Conservation (phyloP, 2,888 invertebrate species). For the Heliconius erato region DNA sequence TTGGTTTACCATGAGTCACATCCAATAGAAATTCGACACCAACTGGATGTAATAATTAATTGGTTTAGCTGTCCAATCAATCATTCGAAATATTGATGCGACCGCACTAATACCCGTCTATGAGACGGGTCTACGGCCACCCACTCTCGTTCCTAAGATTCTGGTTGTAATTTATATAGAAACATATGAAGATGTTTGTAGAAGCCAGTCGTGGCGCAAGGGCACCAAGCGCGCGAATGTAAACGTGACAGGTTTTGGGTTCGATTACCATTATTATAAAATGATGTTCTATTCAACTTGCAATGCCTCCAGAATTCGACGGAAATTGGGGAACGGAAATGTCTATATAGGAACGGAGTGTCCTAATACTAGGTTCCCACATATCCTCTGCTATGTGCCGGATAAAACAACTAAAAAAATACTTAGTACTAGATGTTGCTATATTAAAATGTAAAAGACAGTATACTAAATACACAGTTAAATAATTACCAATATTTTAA, state of each 20-base stretch:
- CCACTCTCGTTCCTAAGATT: constrained; percentile 14
- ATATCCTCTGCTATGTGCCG: too few relatives aligned
- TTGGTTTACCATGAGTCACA: constrained; percentile 36
- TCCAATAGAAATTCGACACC: constrained; percentile 43
- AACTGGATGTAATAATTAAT: constrained; percentile 48
- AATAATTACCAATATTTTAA: not conserved
- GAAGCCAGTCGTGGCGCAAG: too few relatives aligned
- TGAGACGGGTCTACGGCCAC: constrained; percentile 22
- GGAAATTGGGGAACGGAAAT: too few relatives aligned
- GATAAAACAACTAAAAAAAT: too few relatives aligned
- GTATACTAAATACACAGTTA: too few relatives aligned
- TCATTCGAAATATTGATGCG: constrained; percentile 59
- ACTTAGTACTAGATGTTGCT: not conserved
- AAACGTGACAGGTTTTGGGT: too few relatives aligned
- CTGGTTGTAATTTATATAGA: not conserved
- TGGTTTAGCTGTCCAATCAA: constrained; percentile 53
- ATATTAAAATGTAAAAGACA: not conserved
- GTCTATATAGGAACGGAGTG: too few relatives aligned
- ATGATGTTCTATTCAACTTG: too few relatives aligned
- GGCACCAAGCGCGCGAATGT: too few relatives aligned
- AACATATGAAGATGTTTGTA: not conserved
- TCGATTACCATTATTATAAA: too few relatives aligned
- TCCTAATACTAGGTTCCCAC: too few relatives aligned
- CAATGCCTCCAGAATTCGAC: too few relatives aligned
- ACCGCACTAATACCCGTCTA: constrained; percentile 62